These are phyloP conservation scores for Glareola pratincola DNA, from an alignment of 2,113 vertebrate species.

Conservation along the genomic window DNA sequence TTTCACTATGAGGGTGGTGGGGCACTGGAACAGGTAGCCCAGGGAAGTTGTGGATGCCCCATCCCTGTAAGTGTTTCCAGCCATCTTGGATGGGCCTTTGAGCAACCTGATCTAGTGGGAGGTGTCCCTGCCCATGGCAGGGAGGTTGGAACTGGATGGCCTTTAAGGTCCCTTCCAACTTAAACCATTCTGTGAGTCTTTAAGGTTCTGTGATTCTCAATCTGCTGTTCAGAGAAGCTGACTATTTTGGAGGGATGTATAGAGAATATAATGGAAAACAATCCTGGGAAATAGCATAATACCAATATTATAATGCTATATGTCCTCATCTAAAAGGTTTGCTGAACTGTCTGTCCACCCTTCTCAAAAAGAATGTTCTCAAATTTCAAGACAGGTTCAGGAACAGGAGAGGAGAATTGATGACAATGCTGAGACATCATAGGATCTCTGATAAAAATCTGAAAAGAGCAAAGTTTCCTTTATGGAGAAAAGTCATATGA, in stretches of 20 bases:
- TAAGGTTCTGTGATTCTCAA: not conserved
- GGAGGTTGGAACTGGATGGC: not conserved
- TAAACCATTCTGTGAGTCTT: not conserved
- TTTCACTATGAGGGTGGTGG: not conserved
- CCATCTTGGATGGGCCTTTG: not conserved
- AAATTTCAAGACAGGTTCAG: not conserved
- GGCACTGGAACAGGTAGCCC: not conserved
- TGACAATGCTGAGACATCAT: not conserved
- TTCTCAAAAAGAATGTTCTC: not conserved
- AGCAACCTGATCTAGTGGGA: not conserved
- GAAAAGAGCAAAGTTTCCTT: not conserved
- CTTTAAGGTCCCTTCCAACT: not conserved
- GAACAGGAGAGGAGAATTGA: not conserved
- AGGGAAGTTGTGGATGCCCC: not conserved
- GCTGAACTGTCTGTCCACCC: not conserved
- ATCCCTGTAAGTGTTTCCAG: not conserved
- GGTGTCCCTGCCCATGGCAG: not conserved
- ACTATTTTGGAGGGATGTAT: accelerated
- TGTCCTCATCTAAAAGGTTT: not conserved
- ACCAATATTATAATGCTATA: not conserved
- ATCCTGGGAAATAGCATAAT: not conserved
- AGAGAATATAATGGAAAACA: not conserved
- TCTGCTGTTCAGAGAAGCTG: not conserved
- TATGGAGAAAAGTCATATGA: not conserved
- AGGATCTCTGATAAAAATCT: not conserved